These are phyloP conservation scores for Larimichthys crocea DNA, from an alignment of 2,113 vertebrate genomes.

Conservation along the genomic window DNA sequence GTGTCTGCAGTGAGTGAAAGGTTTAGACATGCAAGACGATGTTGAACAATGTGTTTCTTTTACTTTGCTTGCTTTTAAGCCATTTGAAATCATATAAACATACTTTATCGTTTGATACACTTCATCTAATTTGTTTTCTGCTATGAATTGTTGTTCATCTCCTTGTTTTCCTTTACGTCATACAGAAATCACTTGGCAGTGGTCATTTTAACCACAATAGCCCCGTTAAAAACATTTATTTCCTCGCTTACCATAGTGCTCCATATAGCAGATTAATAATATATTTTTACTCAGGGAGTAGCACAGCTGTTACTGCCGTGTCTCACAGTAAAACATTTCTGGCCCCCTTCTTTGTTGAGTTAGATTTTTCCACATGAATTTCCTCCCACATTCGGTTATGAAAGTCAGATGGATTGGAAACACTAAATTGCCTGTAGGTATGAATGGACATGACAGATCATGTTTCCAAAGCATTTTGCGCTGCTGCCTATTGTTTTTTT, in stretches of 20 bases:
- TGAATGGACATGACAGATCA: constrained; percentile 11
- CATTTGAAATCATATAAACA: constrained; percentile 24
- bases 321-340: constrained; percentile 24
- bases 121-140: constrained; percentile 26
- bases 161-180: constrained; percentile 29
- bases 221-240: constrained; percentile 38
- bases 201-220: constrained; percentile 27
- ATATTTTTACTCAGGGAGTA: constrained; percentile 33
- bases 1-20: constrained; percentile 32
- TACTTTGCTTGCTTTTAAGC: constrained; percentile 22
- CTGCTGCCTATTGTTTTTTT: neutral
- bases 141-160: neutral
- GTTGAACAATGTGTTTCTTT: constrained; percentile 22
- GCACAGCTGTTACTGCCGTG: constrained; percentile 33
- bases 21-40: neutral
- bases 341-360: constrained; percentile 3
- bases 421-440: constrained; percentile 34
- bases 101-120: constrained; percentile 13
- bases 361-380: constrained; percentile 13
- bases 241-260: constrained; percentile 9
- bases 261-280: constrained; percentile 15
- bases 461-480: constrained; percentile 1
- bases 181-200: neutral
- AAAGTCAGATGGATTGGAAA: constrained; percentile 23
- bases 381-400: constrained; percentile 34